Conservation (phyloP, 1,140 invertebrate species). For the Druon quercuslanigerum region DNA sequence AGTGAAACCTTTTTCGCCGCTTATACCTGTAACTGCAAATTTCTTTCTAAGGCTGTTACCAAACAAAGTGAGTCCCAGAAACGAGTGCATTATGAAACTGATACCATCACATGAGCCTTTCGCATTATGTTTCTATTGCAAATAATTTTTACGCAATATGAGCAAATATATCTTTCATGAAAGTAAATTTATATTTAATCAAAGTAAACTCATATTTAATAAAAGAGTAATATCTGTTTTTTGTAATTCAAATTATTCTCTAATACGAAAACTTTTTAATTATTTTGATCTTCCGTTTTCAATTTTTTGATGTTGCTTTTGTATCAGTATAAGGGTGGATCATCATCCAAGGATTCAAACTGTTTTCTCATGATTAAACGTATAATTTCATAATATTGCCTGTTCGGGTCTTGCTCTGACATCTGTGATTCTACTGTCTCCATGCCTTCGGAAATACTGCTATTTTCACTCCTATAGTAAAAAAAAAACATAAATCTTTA, state of each 20-base stretch:
- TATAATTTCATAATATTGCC: neutral
- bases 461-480: slow-evolving; percentile 52
- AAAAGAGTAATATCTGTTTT: neutral
- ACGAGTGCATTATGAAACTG: slow-evolving; percentile 3
- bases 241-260: neutral
- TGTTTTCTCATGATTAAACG: slow-evolving; percentile 54
- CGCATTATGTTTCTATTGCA: neutral
- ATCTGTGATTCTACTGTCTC: slow-evolving; percentile 9
- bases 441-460: slow-evolving; percentile 34
- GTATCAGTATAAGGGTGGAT: slow-evolving; percentile 62
- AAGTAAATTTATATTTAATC: neutral
- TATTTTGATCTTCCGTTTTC: too few relatives aligned
- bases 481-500: neutral
- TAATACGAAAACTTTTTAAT: neutral
- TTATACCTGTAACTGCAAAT: neutral
- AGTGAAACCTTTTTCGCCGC: slow-evolving; percentile 21
- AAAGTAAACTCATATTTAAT: neutral
- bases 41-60: neutral
- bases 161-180: neutral
- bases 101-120: slow-evolving; percentile 1
- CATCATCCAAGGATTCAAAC: slow-evolving; percentile 58
- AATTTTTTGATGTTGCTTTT: neutral
- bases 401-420: slow-evolving; percentile 37
- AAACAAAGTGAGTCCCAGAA: neutral
- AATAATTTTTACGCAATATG: neutral